These are phyloP conservation scores for Amblyopsis hoosieri DNA, from an alignment of 2,797 vertebrate species.

Conservation along the genomic window DNA sequence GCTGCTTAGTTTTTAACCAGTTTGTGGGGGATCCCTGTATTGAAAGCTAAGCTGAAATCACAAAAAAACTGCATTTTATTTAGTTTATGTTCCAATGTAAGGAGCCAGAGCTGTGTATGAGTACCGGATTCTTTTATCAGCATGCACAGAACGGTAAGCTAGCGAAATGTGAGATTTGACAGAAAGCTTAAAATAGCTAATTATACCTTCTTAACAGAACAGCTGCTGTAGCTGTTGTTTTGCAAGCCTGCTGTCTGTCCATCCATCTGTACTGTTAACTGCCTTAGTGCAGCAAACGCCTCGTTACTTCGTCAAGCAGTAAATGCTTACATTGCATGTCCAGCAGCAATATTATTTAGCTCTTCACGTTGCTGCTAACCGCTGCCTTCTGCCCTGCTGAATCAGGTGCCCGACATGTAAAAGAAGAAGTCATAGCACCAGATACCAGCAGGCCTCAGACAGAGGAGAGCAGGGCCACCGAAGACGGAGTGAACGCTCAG, in stretches of 20 bases:
- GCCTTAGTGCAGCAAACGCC: constrained; percentile 5
- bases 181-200: too few relatives aligned
- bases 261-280: not conserved
- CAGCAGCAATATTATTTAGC: not conserved
- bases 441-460: constrained; percentile 37
- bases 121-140: too few relatives aligned
- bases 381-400: constrained; percentile 55
- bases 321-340: not conserved
- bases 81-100: too few relatives aligned
- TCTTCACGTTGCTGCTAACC: not conserved
- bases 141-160: too few relatives aligned
- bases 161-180: too few relatives aligned
- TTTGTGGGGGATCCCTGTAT: too few relatives aligned
- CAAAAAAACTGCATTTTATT: too few relatives aligned
- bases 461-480: constrained; percentile 36
- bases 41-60: too few relatives aligned
- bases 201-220: constrained; percentile 25
- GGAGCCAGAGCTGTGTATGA: too few relatives aligned
- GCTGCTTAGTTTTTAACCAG: too few relatives aligned
- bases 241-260: constrained; percentile 1
- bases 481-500: constrained; percentile 49
- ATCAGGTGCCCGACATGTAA: constrained; percentile 66
- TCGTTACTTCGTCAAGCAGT: constrained; percentile 15
- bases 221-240: constrained; percentile 36
- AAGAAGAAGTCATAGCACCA: constrained; percentile 48